A percentile compares a stretch with the other conserved stretches of the same genome.
Conservation (phyloP, 2,888 invertebrate species). For the Smittia aterrima region DNA sequence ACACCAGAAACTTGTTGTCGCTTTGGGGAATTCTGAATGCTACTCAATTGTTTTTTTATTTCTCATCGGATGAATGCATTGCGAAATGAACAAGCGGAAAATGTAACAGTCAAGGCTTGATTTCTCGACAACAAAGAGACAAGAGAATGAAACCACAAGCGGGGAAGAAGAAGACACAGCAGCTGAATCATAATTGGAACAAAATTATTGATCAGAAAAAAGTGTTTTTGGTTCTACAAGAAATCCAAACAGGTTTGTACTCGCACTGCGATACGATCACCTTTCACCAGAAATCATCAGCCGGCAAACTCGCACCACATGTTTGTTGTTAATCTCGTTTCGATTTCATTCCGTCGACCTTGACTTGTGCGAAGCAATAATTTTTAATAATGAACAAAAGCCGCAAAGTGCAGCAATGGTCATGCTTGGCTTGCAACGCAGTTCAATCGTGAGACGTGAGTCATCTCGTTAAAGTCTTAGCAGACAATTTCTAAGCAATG, state of each 20-base stretch:
- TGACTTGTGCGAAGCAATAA: neutral
- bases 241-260: too few relatives aligned
- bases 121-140: too few relatives aligned
- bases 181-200: too few relatives aligned
- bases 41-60: neutral
- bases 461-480: neutral
- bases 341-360: neutral
- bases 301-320: neutral
- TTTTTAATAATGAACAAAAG: slow-evolving; percentile 11
- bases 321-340: neutral
- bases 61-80: neutral
- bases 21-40: slow-evolving; percentile 17
- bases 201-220: too few relatives aligned
- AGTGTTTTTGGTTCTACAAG: too few relatives aligned
- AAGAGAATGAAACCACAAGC: too few relatives aligned
- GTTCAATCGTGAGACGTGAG: neutral
- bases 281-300: neutral
- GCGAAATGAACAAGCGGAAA: neutral
- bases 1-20: neutral
- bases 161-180: too few relatives aligned
- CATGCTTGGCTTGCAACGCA: neutral
- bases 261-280: neutral
- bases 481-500: neutral
- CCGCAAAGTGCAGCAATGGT: slow-evolving; percentile 10
- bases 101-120: neutral